Base-by-base conservation (phyloP, 2,113 vertebrate species). In the Ancistrus triradiatus region DNA sequence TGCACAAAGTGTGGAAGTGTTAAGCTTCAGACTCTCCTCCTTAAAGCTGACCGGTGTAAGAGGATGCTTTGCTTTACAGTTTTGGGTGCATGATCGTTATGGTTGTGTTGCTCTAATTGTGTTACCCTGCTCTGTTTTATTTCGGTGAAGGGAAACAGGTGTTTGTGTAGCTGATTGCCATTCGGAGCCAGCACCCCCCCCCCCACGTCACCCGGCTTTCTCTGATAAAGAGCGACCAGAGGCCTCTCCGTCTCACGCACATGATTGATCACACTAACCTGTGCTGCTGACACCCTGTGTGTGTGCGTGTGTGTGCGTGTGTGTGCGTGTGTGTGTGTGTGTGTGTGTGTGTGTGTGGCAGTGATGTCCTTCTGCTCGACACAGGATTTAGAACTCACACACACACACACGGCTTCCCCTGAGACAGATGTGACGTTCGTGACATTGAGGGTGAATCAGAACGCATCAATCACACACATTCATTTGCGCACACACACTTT, bases 161-260 rank as follows among this genome's bases (percentile, higher is more conserved):
- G 53, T 65, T 63, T 75, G 76, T 78, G 78, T 70, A 81, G 78
- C 82, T 79, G 77, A 83, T 81, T 78, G 77, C 64, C 69, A 74
- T 80, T 79, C 73, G 60, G 77, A 76, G 82, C n/a, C n/a, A n/a
- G n/a, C n/a, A n/a, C n/a, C n/a, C 67, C 55, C 72, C 79, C 81
- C 76, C 78, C 83, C 77, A 80, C 85, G 82, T 85, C 82, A 75
- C 74, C 69, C 73, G 76, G 77, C 75, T n/a, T n/a, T n/a, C 80
- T 79, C 76, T 51, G 78, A 85, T 84, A 84, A 85, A 84, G 82
- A 86, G 83, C 82, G 83, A 87, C 77, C 71, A 74, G 35, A 4
- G 76, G 80, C 77, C 78, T 66, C 66, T 78, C 79, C 63, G 50
- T 83, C 83, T 80, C 64, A 38, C 72, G 73, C 33, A 35, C 68